Conservation (phyloP, 2,888 invertebrate genomes). For the Drosophila siamana region DNA sequence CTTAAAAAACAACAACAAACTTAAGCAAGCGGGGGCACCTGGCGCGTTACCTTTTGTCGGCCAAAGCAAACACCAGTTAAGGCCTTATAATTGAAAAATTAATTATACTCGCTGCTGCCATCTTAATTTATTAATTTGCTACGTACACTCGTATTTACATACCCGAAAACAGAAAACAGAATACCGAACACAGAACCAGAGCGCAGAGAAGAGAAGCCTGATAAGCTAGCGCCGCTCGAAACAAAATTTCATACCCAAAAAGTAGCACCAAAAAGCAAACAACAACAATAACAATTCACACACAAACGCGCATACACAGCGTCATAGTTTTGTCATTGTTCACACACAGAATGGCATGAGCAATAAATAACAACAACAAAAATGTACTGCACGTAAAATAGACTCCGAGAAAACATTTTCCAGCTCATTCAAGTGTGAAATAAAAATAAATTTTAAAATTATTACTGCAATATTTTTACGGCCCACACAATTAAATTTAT, state of each 20-base stretch:
- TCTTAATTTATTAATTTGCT: conserved; percentile 62
- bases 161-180: conserved; percentile 15
- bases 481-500: conserved; percentile 16
- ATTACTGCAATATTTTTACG: not conserved
- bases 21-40: conserved; percentile 31
- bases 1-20: conserved; percentile 27
- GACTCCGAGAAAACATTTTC: conserved; percentile 4
- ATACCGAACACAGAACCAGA: not conserved
- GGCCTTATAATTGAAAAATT: conserved; percentile 74
- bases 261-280: conserved; percentile 29
- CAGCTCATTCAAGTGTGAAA: conserved; percentile 7
- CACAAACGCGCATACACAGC: conserved; percentile 2
- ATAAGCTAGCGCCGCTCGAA: conserved; percentile 39
- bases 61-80: conserved; percentile 70
- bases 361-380: conserved; percentile 9
- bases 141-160: conserved; percentile 47
- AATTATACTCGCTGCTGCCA: conserved; percentile 62
- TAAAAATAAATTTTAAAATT: conserved; percentile 15
- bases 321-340: conserved; percentile 61
- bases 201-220: conserved; percentile 22
- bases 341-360: conserved; percentile 30
- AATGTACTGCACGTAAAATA: conserved; percentile 8
- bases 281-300: conserved; percentile 28
- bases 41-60: conserved; percentile 44
- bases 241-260: conserved; percentile 39